Conservation (phyloP, 2,888 invertebrate genomes). For the Thyatira batis region DNA sequence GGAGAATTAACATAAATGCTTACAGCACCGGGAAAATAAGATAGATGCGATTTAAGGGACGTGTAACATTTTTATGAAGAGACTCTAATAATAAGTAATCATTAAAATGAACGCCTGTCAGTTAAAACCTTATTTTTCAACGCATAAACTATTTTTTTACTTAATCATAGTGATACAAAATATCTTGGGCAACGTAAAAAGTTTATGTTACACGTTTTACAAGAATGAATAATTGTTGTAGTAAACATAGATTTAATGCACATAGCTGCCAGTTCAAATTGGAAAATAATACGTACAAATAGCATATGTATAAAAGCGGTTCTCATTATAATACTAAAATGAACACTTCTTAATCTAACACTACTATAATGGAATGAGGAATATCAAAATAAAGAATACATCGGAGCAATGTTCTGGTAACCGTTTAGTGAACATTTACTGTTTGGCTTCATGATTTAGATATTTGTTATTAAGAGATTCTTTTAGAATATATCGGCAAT, state of each 20-base stretch:
- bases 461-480: background rate
- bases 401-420: background rate
- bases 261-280: background rate
- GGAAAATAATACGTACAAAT: background rate
- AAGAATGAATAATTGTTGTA: too few species aligned
- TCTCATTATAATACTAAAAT: constrained; percentile 25
- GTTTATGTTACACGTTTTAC: too few species aligned
- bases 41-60: constrained; percentile 3
- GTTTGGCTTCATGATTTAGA: constrained; percentile 1
- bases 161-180: too few species aligned
- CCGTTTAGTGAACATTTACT: constrained; percentile 4
- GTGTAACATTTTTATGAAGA: background rate
- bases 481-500: background rate
- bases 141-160: too few species aligned
- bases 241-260: too few species aligned
- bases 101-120: too few species aligned
- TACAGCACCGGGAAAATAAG: constrained; percentile 40
- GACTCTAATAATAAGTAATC: too few species aligned
- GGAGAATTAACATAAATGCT: constrained; percentile 31
- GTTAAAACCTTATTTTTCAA: too few species aligned
- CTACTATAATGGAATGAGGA: constrained; percentile 50
- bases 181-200: too few species aligned
- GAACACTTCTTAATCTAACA: constrained; percentile 38
- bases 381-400: constrained; percentile 17
- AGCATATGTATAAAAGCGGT: background rate